Percentiles rank a stretch among this genome's conserved stretches.
Evolutionary conservation across 1,140 invertebrate genomes (phyloP).

Genomic region (Drosophila jambulina): DNA sequence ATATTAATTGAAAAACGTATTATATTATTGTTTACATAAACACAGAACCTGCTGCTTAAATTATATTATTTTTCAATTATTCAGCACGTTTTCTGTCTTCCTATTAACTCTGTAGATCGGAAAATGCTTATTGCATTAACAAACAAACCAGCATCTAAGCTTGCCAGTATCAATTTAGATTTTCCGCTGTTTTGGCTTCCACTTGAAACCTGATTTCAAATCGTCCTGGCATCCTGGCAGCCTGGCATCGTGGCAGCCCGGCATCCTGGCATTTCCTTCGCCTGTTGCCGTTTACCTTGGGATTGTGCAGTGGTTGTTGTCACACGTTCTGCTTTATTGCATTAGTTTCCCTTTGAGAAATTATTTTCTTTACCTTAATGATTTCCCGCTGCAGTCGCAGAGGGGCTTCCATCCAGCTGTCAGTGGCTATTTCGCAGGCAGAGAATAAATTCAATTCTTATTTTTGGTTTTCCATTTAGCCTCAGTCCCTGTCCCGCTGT

Average conservation of each 20-base stretch:
- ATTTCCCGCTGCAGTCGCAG: constrained; percentile 38
- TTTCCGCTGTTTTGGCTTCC: constrained; percentile 15
- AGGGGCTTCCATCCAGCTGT: constrained; percentile 25
- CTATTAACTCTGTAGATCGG: background rate
- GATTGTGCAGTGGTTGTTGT: constrained; percentile 8
- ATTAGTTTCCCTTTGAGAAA: constrained; percentile 41
- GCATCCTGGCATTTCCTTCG: background rate
- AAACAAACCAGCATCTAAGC: background rate
- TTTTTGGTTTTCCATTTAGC: constrained; percentile 61
- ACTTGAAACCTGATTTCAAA: constrained; percentile 30
- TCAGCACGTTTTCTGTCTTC: background rate
- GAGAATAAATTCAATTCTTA: constrained; percentile 69
- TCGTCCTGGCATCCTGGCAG: constrained; percentile 1
- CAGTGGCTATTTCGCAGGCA: constrained; percentile 36
- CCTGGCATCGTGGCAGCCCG: background rate
- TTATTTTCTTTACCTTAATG: constrained; percentile 55
- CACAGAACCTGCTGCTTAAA: background rate
- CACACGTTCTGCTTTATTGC: constrained; percentile 44
- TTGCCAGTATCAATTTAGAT: constrained; percentile 17
- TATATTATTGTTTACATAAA: background rate
- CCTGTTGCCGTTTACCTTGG: constrained; percentile 6
- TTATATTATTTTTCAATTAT: background rate
- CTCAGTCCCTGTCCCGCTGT: constrained; percentile 48
- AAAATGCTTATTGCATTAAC: background rate
- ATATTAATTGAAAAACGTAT: background rate